Evolutionary conservation across 2,113 vertebrate species (phyloP), one percentile per base, ranked within the genome.

Genomic region (Onychostoma macrolepis): DNA sequence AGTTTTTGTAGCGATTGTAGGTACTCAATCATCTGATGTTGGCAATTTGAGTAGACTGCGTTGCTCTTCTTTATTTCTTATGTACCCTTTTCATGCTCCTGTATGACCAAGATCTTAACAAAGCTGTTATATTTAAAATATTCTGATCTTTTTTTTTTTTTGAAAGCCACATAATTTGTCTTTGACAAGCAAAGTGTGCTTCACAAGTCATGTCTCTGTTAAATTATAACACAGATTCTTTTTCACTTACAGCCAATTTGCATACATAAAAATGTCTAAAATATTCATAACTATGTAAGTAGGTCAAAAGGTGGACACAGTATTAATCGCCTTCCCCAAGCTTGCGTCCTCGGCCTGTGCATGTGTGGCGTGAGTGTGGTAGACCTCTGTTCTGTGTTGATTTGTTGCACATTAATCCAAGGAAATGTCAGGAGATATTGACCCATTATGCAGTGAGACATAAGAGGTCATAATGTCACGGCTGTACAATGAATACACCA

Each of bases 361-460:
- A n/a, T 45, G 41, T 26, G 38, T 69, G 63, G 17, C 10, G 9
- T 21, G 41, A 69, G 65, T 30, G 11, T 8, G 41, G 43, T 33
- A 30, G 28, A 50, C 65, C 81, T 50, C 43, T n/a, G 30, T 80
- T 36, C 15, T 41, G 21, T 74, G 30, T 33, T 71, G 67, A 84
- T 84, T 53, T 84, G 69, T 74, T 71, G 81, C 3, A 3, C 81
- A 83, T 53, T 71, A 83, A 83, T 71, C 28, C 81, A 53, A 83
- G 28, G 45, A 36, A 84, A 84, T 75, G 67, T 84, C 30, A 41
- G 30, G 48, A 84, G 30, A 84, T 84, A 74, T 84, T 84, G 83
- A 84, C 69, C 83, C 83, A 58, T 33, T 28, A 84, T 21, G 15
- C 2, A 74, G 30, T 38, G 69, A 84, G 83, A 84, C 15, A 28